phyloP scores from a whole-genome alignment of 2,888 invertebrate species.

The Coelogynopora nodosa region DNA sequence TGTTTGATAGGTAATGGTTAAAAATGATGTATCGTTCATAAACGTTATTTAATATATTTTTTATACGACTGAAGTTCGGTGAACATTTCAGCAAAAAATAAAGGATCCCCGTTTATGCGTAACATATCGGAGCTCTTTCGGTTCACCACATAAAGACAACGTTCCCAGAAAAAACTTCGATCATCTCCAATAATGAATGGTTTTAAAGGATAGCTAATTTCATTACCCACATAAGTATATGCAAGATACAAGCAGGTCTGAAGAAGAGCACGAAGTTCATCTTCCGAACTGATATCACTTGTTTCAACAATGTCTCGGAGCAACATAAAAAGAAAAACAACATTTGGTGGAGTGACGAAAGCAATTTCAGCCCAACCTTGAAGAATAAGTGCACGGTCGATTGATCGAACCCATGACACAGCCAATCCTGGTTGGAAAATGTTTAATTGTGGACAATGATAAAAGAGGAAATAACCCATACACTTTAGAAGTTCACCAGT shows the following conservation, averaged over 20 bases:
- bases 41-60: neutral
- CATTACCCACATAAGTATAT: slow-evolving; percentile 99
- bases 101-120: slow-evolving; percentile 92
- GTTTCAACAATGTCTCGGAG: slow-evolving; percentile 68
- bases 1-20: no score
- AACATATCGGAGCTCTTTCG: slow-evolving; percentile 85
- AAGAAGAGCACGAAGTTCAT: slow-evolving; percentile 66
- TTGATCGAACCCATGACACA: slow-evolving; percentile 95
- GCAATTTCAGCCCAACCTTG: slow-evolving; percentile 98
- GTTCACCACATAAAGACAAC: slow-evolving; percentile 75
- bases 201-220: slow-evolving; percentile 95
- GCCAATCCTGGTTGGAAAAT: slow-evolving; percentile 94
- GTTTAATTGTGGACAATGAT: slow-evolving; percentile 76
- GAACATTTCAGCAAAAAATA: slow-evolving; percentile 97
- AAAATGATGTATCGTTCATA: no score
- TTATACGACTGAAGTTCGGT: slow-evolving; percentile 71
- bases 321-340: slow-evolving; percentile 97
- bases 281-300: slow-evolving; percentile 50
- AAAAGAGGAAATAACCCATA: slow-evolving; percentile 85
- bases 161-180: slow-evolving; percentile 94
- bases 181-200: slow-evolving; percentile 90
- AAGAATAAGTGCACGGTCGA: slow-evolving; percentile 87
- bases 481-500: slow-evolving; percentile 96
- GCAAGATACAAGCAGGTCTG: slow-evolving; percentile 95
- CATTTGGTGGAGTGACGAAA: slow-evolving; percentile 98